phyloP scores from a whole-genome alignment of 2,888 invertebrate genomes.

The Chrysomela aeneicollis region DNA sequence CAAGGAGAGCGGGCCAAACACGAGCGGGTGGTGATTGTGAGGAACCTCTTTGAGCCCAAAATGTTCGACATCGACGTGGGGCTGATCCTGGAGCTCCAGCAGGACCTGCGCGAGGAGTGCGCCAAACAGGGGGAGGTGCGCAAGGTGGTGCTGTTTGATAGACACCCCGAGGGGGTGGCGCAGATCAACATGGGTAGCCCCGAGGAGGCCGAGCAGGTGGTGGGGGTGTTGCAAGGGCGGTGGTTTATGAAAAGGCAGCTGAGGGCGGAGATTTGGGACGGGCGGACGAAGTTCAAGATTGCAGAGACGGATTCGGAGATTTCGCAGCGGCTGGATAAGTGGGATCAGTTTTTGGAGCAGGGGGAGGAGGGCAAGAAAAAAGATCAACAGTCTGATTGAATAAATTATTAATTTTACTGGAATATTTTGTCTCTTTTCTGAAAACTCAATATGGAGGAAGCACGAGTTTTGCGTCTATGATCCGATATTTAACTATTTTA shows the following conservation, averaged over 20 bases:
- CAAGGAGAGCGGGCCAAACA: conserved; percentile 85
- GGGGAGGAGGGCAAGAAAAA: conserved; percentile 52
- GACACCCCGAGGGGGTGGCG: conserved; percentile 94
- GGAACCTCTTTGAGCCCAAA: conserved; percentile 89
- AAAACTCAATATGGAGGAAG: no score
- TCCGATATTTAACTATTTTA: no score
- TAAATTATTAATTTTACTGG: no score
- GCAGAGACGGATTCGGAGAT: conserved; percentile 90
- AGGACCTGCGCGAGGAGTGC: conserved; percentile 89
- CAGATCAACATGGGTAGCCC: conserved; percentile 90
- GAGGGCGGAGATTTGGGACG: conserved; percentile 92
- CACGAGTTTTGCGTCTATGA: no score
- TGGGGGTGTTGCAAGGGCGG: conserved; percentile 85
- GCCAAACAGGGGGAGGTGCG: conserved; percentile 90
- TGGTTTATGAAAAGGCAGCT: conserved; percentile 90
- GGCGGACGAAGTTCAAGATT: conserved; percentile 85
- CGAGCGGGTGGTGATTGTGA: conserved; percentile 91
- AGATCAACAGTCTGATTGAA: no score
- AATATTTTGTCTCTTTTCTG: no score
- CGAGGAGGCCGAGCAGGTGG: conserved; percentile 91
- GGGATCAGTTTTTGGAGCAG: conserved; percentile 84
- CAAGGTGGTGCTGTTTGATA: conserved; percentile 90
- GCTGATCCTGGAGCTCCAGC: conserved; percentile 88
- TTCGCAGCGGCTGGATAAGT: conserved; percentile 81
- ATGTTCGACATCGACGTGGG: conserved; percentile 91